Base-by-base conservation (phyloP, 2,888 invertebrate genomes). In the Isotomurus palustris region DNA sequence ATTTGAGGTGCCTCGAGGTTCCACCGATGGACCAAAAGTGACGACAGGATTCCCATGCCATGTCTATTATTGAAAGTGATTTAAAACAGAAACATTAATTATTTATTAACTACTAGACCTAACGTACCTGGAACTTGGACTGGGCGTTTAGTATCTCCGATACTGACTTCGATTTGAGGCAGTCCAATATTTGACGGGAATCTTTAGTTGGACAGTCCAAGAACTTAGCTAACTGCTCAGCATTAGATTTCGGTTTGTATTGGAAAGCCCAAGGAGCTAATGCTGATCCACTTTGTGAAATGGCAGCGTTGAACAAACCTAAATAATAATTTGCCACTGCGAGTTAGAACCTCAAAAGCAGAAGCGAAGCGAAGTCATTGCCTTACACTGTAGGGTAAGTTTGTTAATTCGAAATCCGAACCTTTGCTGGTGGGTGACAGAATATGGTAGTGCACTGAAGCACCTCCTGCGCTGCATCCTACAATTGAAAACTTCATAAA, bases 391-490 rank as follows among this genome's bases (percentile, higher is more conserved):
- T 28, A 4, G 10, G 2, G 48, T 6, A 10, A 10, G 14, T 14
- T 32, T 10, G 14, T 6, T 19, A 10, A 32, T 14, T 32, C 8
- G 14, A 27, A 43, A n/a, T 24, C 24, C 27, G 4, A 44, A 59
- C 59, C 59, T 25, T 50, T 47, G 41, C 51, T 57, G 24, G 40
- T 32, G 29, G 56, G 51, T 3, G 53, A 57, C 4, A 60, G 12
- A 8, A 60, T 19, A 25, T 53, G 60, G 22, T 38, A 51, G 25
- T 60, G 60, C 3, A 45, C 45, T 14, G 57, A 49, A 2, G 53
- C 45, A n/a, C 17, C 56, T 1, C 60, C 60, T 3, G 60, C 60
- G 25, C 60, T 60, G 6, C 12, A 25, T 19, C 60, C 60, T 47
- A 28, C 28, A 6, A 8, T 6, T 10, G 32, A 8, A n/a, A n/a